Conservation (phyloP, 2,113 vertebrate genomes). For the Coptodon rendalli region DNA sequence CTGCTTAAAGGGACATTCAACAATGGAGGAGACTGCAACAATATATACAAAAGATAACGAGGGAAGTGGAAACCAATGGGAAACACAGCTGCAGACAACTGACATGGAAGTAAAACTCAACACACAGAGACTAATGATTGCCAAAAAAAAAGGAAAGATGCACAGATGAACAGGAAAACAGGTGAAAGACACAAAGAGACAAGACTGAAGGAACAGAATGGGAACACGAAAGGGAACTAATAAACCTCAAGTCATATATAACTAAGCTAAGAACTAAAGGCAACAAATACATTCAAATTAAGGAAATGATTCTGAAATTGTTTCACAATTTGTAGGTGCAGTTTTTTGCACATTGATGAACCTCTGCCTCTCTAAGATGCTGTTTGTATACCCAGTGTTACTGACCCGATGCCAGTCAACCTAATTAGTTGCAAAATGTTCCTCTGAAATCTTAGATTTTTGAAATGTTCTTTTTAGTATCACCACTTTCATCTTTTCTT, state of each 20-base stretch:
- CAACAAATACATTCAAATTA: neutral
- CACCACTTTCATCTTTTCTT: neutral
- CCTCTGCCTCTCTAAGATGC: neutral
- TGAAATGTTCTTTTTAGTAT: neutral
- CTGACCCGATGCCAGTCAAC: rapidly evolving
- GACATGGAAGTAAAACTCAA: neutral
- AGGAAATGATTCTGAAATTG: neutral
- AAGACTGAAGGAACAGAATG: neutral
- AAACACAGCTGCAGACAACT: neutral
- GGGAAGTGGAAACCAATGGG: neutral
- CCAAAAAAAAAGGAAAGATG: neutral
- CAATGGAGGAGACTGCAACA: neutral
- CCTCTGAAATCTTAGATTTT: neutral
- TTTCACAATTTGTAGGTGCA: neutral
- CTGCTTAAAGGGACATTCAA: neutral
- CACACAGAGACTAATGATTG: neutral
- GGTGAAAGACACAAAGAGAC: neutral
- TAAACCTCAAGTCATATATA: neutral
- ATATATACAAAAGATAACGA: neutral
- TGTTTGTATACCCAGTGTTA: neutral
- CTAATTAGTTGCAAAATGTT: neutral
- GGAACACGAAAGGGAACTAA: neutral
- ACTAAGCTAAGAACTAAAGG: neutral
- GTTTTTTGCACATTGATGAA: neutral
- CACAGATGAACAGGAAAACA: neutral